A percentile compares a stretch with the other conserved stretches of the same genome.
These are phyloP conservation scores for Smutsia temminckii DNA, from an alignment of 2,797 vertebrate species.

Conservation along the genomic window DNA sequence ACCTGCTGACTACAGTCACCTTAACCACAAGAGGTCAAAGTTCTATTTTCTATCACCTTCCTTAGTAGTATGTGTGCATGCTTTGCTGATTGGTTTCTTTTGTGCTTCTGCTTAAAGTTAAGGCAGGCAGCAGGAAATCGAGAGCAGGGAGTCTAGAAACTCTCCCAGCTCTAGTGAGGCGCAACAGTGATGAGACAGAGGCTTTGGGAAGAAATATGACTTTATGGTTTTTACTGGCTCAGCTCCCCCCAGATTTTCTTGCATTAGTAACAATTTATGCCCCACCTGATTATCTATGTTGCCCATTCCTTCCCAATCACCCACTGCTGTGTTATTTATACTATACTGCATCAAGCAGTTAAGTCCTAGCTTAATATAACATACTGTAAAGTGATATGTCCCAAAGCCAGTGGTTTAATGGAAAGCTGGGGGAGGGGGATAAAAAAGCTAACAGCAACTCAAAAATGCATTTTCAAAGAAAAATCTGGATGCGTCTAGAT, in stretches of 20 bases:
- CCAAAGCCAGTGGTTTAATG: conserved; percentile 67
- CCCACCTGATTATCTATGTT: conserved; percentile 29
- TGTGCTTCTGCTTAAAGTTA: conserved; percentile 69
- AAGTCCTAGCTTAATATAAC: conserved; percentile 63
- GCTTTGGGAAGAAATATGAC: conserved; percentile 58
- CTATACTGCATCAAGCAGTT: conserved; percentile 47
- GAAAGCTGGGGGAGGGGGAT: conserved; percentile 31
- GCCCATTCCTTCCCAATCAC: not conserved
- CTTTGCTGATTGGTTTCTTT: conserved; percentile 61
- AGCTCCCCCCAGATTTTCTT: conserved; percentile 18
- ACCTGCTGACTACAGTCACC: conserved; percentile 31
- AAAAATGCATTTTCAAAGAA: conserved; percentile 74
- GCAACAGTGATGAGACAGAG: conserved; percentile 2
- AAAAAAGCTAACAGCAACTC: conserved; percentile 56
- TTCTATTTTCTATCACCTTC: conserved; percentile 64
- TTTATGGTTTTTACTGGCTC: conserved; percentile 32
- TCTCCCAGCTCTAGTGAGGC: conserved; percentile 40
- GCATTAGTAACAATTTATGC: conserved; percentile 34
- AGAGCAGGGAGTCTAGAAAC: conserved; percentile 49
- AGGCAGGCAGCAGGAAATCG: conserved; percentile 69
- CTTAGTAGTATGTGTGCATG: conserved; percentile 51
- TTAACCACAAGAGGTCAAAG: conserved; percentile 74
- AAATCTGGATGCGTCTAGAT: conserved; percentile 70
- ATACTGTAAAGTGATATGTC: conserved; percentile 53
- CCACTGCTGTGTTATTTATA: conserved; percentile 51